A percentile compares a stretch with the other conserved stretches of the same genome.
Evolutionary conservation across 1,140 invertebrate genomes (phyloP).

Genomic region (Danaus melanippus): DNA sequence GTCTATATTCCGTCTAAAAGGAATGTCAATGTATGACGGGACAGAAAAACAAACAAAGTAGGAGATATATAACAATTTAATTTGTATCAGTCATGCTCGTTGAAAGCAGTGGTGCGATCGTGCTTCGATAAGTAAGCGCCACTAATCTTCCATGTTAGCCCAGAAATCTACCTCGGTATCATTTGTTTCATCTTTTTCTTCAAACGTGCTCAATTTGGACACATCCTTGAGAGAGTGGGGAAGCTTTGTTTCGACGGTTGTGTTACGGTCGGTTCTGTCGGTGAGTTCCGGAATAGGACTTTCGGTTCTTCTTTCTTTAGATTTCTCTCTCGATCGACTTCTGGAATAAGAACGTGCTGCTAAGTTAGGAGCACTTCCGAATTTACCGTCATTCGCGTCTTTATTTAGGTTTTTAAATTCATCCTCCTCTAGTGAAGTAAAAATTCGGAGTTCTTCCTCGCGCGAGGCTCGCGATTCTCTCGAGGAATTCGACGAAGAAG

Average conservation of each 20-base stretch:
- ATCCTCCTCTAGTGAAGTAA: conserved; percentile 74
- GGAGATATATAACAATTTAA: conserved; percentile 49
- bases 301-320: conserved; percentile 43
- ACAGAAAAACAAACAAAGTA: conserved; percentile 53
- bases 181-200: conserved; percentile 47
- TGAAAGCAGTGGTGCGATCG: conserved; percentile 41
- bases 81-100: conserved; percentile 64
- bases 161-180: conserved; percentile 65
- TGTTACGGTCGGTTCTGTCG: conserved; percentile 30
- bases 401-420: conserved; percentile 65
- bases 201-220: conserved; percentile 54
- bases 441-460: conserved; percentile 74
- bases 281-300: conserved; percentile 31
- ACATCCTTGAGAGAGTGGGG: conserved; percentile 30
- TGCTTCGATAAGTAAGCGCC: conserved; percentile 42
- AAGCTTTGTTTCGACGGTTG: conserved; percentile 31
- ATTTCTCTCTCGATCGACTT: conserved; percentile 63
- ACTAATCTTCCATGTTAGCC: conserved; percentile 60
- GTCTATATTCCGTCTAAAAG: conserved; percentile 37
- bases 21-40: conserved; percentile 37
- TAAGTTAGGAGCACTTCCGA: conserved; percentile 66
- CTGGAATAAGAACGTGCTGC: conserved; percentile 65
- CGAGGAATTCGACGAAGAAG: conserved; percentile 73
- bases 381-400: conserved; percentile 36
- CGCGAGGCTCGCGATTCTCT: conserved; percentile 72